Base-by-base conservation (phyloP, 2,113 vertebrate species). In the Martes martes region DNA sequence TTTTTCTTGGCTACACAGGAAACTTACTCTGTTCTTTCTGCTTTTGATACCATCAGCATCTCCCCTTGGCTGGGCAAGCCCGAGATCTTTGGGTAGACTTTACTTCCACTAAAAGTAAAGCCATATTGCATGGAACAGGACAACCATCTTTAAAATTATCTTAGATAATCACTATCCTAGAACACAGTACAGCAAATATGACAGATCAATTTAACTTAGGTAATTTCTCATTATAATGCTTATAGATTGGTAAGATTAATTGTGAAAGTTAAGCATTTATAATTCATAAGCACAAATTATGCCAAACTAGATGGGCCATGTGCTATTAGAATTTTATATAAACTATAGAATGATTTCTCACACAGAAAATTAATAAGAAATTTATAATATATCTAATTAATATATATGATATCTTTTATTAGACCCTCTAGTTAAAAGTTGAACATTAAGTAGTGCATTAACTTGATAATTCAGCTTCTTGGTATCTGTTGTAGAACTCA, bases 201-300 rank as follows among this genome's bases (percentile, higher is more conserved):
- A 96, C 94, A 96, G 69, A 97, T 82, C 61, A 94, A 36, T 97
- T 98, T 97, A 95, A 97, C 87, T 95, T 83, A 80, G 47, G 90
- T 92, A 0, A 93, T 97, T 98, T 98, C 92, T 98, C 92, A 97
- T 97, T 97, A 98, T 97, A 57, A 94, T 55, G 28, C 82, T 87
- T 97, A 97, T 94, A 97, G 94, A 98, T 97, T 33, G 50, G 59
- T 94, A 98, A 93, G 73, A 1, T 87, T 80, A 97, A 98, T 16
- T 97, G 87, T 95, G 98, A 98, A 98, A 98, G 69, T 92, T 96
- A 61, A 95, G 82, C 61, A 98, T 97, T 98, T 97, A 92, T 98
- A 98, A 98, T 98, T 98, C 98, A 96, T 91, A 97, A 97, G 71
- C 91, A 98, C 78, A 98, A 97, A 98, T 97, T 97, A 98, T 89